Base-by-base conservation (phyloP, 2,797 vertebrate genomes). In the Sebastes vulpes region DNA sequence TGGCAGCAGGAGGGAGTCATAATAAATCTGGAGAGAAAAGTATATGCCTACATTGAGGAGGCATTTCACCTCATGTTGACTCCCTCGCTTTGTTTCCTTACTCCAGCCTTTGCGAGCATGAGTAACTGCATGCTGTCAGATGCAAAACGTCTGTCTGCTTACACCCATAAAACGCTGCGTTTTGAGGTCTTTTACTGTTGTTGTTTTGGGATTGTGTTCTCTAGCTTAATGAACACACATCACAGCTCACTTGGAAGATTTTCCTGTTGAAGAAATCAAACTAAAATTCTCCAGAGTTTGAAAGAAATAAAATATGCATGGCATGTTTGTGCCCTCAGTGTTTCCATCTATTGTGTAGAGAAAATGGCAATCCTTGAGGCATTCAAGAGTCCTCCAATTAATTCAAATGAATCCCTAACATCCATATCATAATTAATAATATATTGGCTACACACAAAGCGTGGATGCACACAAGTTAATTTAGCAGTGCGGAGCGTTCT, bases 381-480 rank as follows among this genome's bases (percentile, higher is more conserved):
- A 72, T 86, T 77, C 25, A 29, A 53, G 60, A 68, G 74, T 38
- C 57, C 70, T 59, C 77, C 81, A 90, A 90, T 92, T 91, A 87
- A 90, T 89, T 88, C 71, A 71, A 80, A 91, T 67, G 81, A 88
- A 89, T 89, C 85, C 74, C 75, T n/a, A 28, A 77, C 86, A 87
- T 78, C 79, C 74, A 77, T 61, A 77, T 75, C 57, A 72, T 80
- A 86, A 88, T 92, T 87, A 90, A 86, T 88, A 90, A 90, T 79
- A 65, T 46, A 92, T 79, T 61, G 56, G 76, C 79, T 16, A 16
- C 79, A 48, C 77, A 65, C 56, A 9, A 72, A 68, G 57, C 71
- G 26, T 4, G 59, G 69, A 59, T 54, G 73, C 82, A 79, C 84
- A 79, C 67, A 85, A 85, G 87, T 81, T 93, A 87, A 94, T 95